Conservation (phyloP, 2,797 vertebrate genomes). For the Siniperca scherzeri region DNA sequence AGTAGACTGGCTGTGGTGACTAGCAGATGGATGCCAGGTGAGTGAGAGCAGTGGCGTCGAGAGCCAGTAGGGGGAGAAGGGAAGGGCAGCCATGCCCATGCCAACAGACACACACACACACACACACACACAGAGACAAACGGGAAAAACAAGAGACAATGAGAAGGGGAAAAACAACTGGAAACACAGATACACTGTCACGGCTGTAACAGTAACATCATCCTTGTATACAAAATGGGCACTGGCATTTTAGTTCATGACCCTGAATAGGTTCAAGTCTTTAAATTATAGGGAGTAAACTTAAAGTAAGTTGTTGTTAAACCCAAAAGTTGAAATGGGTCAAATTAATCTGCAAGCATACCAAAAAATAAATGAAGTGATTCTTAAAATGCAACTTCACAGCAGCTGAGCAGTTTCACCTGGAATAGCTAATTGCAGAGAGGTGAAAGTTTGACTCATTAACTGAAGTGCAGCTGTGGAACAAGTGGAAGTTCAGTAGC, state of each 20-base stretch:
- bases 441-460: constrained; percentile 30
- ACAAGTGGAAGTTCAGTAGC: neutral
- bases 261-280: neutral
- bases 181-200: no score
- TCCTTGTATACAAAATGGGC: neutral
- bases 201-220: no score
- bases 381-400: constrained; percentile 24
- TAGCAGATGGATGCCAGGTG: no score
- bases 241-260: neutral
- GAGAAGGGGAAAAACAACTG: no score
- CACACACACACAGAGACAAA: no score
- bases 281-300: neutral
- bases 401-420: constrained; percentile 24
- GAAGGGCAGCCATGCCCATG: no score
- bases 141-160: no score
- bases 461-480: constrained; percentile 24
- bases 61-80: no score
- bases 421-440: constrained; percentile 9
- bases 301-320: neutral
- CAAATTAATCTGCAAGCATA: constrained; percentile 12
- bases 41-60: no score
- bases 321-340: constrained; percentile 21
- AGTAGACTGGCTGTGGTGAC: no score
- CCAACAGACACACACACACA: no score
- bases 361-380: neutral